These are phyloP conservation scores for Heteractis magnifica DNA, from an alignment of 92 coral and sea anemone species.

Conservation along the genomic window DNA sequence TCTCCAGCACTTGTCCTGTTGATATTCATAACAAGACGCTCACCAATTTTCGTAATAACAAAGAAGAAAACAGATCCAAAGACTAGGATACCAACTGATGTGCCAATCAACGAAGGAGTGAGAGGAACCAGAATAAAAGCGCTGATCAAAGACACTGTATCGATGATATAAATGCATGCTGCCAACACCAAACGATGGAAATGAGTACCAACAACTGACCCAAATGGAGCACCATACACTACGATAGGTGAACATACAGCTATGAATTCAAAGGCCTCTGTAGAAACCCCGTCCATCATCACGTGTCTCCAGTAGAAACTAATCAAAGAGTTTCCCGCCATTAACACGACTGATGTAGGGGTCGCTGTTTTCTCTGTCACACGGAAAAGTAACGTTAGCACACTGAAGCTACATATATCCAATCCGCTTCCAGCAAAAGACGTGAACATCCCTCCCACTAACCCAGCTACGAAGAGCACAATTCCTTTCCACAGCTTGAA, in stretches of 20 bases:
- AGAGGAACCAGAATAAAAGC: conserved; percentile 66
- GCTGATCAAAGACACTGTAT: conserved; percentile 71
- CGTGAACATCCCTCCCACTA: conserved; percentile 79
- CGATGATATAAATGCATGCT: conserved; percentile 55
- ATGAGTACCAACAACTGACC: conserved; percentile 74
- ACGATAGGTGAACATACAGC: conserved; percentile 86
- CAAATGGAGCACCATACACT: conserved; percentile 79
- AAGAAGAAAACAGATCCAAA: conserved; percentile 73
- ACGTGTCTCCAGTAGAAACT: conserved; percentile 89
- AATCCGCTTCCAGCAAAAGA: conserved; percentile 83
- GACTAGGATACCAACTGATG: conserved; percentile 58
- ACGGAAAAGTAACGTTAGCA: conserved; percentile 84
- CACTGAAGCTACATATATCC: conserved; percentile 88
- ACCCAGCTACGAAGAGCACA: conserved; percentile 58
- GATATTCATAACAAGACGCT: conserved; percentile 53
- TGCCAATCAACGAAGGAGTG: conserved; percentile 55
- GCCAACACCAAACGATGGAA: conserved; percentile 81
- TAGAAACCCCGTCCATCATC: conserved; percentile 49
- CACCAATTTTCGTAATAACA: conserved; percentile 60
- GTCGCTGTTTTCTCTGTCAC: conserved; percentile 88
- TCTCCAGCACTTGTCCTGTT: conserved; percentile 8
- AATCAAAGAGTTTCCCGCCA: conserved; percentile 84
- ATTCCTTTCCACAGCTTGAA: conserved; percentile 73
- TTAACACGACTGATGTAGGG: conserved; percentile 83
- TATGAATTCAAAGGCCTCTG: conserved; percentile 63